Conservation (phyloP, 1,140 invertebrate species). For the Grapholita molesta region DNA sequence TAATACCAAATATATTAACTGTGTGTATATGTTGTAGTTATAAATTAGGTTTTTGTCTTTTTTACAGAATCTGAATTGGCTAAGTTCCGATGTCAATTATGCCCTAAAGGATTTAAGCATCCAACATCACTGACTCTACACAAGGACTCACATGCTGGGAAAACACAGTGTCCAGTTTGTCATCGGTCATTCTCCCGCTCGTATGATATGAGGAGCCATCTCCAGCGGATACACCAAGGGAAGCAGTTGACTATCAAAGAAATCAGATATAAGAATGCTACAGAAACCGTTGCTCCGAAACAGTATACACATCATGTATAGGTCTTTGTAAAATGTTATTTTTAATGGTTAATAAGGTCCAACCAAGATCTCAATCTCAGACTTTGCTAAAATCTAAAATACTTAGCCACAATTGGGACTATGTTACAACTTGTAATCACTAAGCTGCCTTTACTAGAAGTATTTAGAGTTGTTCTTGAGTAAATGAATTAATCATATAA, state of each 20-base stretch:
- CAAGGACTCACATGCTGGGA: constrained; percentile 86
- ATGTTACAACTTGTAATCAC: too few species aligned
- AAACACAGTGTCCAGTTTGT: constrained; percentile 83
- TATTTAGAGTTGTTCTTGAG: too few species aligned
- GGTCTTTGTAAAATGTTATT: constrained; percentile 16
- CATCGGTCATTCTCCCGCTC: constrained; percentile 81
- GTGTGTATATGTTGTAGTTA: too few species aligned
- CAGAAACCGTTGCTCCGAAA: constrained; percentile 56
- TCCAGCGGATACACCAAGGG: constrained; percentile 79
- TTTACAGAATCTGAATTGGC: constrained; percentile 76
- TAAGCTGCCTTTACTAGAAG: too few species aligned
- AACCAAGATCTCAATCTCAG: too few species aligned
- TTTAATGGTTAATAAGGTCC: neutral
- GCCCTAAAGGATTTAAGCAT: constrained; percentile 87
- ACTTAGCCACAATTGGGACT: too few species aligned
- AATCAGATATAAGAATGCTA: constrained; percentile 66
- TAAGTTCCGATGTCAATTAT: constrained; percentile 81
- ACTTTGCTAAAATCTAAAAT: too few species aligned
- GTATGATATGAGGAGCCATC: constrained; percentile 82
- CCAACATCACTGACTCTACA: constrained; percentile 87
- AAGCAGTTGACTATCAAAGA: constrained; percentile 73
- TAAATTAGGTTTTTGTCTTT: constrained; percentile 31
- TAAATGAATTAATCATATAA: too few species aligned
- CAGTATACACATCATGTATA: constrained; percentile 65
- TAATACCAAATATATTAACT: too few species aligned